phyloP scores from a whole-genome alignment of 2,113 vertebrate species.

The Albula goreensis region DNA sequence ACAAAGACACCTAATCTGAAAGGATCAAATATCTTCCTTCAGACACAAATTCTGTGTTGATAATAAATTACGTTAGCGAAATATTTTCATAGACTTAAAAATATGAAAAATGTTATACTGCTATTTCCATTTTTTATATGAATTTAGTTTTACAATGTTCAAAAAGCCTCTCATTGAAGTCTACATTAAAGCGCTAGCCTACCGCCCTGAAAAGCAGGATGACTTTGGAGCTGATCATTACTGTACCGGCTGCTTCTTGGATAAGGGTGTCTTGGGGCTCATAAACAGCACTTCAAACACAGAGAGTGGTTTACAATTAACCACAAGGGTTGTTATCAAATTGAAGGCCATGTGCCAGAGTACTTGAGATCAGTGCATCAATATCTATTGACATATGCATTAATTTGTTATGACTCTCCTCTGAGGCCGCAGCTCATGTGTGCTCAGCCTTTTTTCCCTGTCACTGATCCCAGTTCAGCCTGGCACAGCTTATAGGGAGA shows the following conservation, averaged over 20 bases:
- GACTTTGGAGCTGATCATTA: constrained; percentile 13
- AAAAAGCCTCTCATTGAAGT: not conserved
- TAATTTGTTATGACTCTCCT: constrained; percentile 53
- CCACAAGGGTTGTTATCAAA: constrained; percentile 52
- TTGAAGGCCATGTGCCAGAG: constrained; percentile 47
- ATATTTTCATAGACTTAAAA: not conserved
- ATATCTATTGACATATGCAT: constrained; percentile 62
- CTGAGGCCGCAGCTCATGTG: constrained; percentile 53
- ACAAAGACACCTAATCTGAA: constrained; percentile 32
- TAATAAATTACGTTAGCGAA: not conserved
- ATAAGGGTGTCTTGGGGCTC: constrained; percentile 30
- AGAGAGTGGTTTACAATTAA: constrained; percentile 56
- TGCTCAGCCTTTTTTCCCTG: constrained; percentile 56
- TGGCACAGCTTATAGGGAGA: not conserved
- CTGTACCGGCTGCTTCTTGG: constrained; percentile 31
- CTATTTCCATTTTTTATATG: not conserved
- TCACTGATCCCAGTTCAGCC: constrained; percentile 44
- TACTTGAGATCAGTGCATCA: constrained; percentile 57
- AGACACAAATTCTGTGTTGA: not conserved
- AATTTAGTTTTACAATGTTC: not conserved
- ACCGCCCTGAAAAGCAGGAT: constrained; percentile 5
- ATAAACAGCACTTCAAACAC: constrained; percentile 42
- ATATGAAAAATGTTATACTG: not conserved
- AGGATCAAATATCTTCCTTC: not conserved
- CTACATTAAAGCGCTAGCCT: not conserved